A percentile compares a stretch with the other conserved stretches of the same genome.
Conservation (phyloP, 1,140 invertebrate species). For the Drosophila navojoa region DNA sequence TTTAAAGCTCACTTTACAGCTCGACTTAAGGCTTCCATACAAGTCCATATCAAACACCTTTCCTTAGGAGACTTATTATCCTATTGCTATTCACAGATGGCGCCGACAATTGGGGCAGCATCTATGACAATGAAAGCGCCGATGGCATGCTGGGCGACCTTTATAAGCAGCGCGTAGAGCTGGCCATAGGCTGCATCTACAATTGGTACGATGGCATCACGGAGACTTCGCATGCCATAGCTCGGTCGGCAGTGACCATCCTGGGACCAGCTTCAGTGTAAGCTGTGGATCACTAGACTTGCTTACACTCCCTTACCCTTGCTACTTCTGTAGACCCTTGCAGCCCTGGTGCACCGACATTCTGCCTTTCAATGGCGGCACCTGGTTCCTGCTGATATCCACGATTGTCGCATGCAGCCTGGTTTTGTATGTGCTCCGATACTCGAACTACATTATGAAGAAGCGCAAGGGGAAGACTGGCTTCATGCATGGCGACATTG, state of each 20-base stretch:
- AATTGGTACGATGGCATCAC: conserved; percentile 79
- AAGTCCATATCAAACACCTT: too few species aligned
- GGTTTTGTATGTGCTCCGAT: conserved; percentile 57
- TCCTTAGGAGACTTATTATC: background rate
- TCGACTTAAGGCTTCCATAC: too few species aligned
- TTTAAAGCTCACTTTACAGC: too few species aligned
- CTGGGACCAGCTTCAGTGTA: conserved; percentile 74
- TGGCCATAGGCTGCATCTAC: conserved; percentile 80
- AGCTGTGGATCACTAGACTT: conserved; percentile 6
- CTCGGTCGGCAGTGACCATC: conserved; percentile 74
- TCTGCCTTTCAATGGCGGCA: conserved; percentile 58
- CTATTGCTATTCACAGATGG: conserved; percentile 51
- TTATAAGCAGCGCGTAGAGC: conserved; percentile 72
- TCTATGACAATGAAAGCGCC: conserved; percentile 72
- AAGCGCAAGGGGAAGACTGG: too few species aligned
- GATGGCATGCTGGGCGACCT: conserved; percentile 71
- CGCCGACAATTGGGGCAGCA: conserved; percentile 73
- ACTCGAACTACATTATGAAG: conserved; percentile 20
- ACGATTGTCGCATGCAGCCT: conserved; percentile 55
- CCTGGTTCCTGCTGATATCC: conserved; percentile 62
- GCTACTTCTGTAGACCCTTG: conserved; percentile 31
- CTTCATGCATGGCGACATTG: conserved; percentile 43
- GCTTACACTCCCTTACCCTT: too few species aligned
- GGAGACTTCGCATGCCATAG: conserved; percentile 70
- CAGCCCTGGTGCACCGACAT: conserved; percentile 71